These are phyloP conservation scores for Dusona sp. DNA, from an alignment of 2,888 invertebrate species.

Conservation along the genomic window DNA sequence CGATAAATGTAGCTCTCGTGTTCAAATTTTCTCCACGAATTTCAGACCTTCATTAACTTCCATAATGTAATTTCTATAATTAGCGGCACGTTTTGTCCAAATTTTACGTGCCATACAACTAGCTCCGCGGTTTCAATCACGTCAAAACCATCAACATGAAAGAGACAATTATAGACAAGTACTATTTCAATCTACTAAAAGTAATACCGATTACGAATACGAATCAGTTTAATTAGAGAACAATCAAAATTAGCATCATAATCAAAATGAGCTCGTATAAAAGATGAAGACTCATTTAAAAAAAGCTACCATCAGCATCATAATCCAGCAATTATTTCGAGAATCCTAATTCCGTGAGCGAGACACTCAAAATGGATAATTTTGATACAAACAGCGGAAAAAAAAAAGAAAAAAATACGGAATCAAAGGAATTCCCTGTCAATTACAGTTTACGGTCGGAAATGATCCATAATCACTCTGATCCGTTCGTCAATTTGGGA, in stretches of 20 bases:
- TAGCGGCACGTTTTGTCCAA: not conserved
- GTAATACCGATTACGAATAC: not conserved
- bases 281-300: not conserved
- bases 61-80: not conserved
- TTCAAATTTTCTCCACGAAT: too few species aligned
- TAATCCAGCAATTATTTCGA: not conserved
- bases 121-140: not conserved
- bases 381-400: not conserved
- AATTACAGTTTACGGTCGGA: constrained; percentile 32
- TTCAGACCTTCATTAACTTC: too few species aligned
- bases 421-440: constrained; percentile 29
- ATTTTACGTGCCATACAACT: not conserved
- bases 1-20: not conserved
- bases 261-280: not conserved
- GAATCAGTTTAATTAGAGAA: not conserved
- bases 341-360: not conserved
- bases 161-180: not conserved
- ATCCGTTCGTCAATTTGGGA: constrained; percentile 47
- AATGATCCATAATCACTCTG: constrained; percentile 50
- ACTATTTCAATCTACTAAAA: not conserved
- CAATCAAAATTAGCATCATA: not conserved
- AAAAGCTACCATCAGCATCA: not conserved
- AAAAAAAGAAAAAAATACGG: not conserved
- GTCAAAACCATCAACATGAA: not conserved
- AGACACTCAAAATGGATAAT: not conserved